Evolutionary conservation across 2,113 vertebrate genomes (phyloP).

Genomic region (Callocephalon fimbriatum): DNA sequence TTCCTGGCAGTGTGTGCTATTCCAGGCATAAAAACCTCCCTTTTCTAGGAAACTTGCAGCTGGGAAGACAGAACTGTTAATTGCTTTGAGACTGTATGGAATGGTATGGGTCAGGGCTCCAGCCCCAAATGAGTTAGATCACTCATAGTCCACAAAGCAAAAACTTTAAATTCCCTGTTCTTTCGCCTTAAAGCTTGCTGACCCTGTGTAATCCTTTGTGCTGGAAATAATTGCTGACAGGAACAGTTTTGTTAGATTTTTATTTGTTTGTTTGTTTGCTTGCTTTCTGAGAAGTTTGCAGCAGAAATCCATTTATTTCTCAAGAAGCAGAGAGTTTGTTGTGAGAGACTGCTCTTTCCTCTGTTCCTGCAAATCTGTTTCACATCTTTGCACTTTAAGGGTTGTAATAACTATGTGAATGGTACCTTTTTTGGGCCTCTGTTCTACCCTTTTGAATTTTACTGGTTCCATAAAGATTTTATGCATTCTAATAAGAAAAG

Average conservation of each 20-base stretch:
- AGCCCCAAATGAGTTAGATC: not conserved
- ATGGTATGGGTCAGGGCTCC: not conserved
- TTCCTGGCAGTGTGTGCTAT: not conserved
- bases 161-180: not conserved
- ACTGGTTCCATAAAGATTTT: not conserved
- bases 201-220: not conserved
- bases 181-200: not conserved
- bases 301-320: not conserved
- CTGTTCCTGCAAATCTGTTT: not conserved
- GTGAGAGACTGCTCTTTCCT: not conserved
- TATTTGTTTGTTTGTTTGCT: not conserved
- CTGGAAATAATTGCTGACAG: not conserved
- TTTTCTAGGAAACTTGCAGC: not conserved
- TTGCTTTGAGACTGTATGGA: not conserved
- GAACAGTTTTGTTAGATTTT: not conserved
- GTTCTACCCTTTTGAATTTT: not conserved
- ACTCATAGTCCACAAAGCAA: not conserved
- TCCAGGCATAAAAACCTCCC: not conserved
- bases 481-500: not conserved
- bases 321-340: not conserved
- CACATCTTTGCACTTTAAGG: not conserved
- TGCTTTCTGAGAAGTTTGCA: not conserved
- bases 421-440: not conserved
- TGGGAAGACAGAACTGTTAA: not conserved
- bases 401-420: not conserved